Conservation (phyloP, 2,113 vertebrate species). For the Eubucco bourcierii region DNA sequence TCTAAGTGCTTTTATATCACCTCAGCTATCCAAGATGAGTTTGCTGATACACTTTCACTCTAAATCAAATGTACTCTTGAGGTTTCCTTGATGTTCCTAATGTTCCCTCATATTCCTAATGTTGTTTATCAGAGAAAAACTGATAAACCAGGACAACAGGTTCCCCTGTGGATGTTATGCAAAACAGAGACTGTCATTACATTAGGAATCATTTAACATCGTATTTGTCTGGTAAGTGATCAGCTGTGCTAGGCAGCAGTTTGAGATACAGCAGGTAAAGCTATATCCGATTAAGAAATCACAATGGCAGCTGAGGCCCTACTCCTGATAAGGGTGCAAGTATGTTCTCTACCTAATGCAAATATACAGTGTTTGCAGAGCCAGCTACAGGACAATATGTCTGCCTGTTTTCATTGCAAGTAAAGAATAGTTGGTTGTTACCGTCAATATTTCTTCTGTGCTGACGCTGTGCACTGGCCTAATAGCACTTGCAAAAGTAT, state of each 20-base stretch:
- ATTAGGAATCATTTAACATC: neutral
- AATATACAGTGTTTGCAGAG: neutral
- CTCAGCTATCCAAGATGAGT: neutral
- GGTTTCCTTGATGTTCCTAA: neutral
- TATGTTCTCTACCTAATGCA: neutral
- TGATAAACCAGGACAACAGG: neutral
- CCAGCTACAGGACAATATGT: neutral
- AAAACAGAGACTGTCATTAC: neutral
- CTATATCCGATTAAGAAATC: neutral
- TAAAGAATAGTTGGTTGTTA: neutral
- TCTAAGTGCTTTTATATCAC: neutral
- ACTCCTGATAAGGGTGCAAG: neutral
- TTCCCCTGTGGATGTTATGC: neutral
- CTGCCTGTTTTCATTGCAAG: neutral
- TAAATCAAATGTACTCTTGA: neutral
- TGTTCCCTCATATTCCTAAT: neutral
- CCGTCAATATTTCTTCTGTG: neutral
- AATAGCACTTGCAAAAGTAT: neutral
- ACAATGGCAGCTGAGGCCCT: neutral
- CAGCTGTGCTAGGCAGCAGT: neutral
- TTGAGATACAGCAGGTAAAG: neutral
- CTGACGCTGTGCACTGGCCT: neutral
- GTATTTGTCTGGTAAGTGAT: neutral
- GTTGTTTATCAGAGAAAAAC: neutral
- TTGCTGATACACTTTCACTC: neutral